Base-by-base conservation (phyloP, 2,113 vertebrate genomes). In the Vidua chalybeata region DNA sequence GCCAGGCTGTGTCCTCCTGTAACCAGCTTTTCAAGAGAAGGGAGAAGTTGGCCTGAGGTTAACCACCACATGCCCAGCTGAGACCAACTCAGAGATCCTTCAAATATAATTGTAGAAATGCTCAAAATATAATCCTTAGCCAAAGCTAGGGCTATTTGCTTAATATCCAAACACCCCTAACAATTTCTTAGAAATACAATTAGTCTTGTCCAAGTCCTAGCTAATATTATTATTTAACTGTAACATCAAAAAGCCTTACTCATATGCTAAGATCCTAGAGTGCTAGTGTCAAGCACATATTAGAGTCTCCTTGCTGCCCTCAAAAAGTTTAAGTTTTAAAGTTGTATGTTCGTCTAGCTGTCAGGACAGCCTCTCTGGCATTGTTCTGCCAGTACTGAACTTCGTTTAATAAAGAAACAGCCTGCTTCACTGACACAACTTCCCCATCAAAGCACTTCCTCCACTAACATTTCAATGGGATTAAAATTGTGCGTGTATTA, bases 41-140 rank as follows among this genome's bases (percentile, higher is more conserved):
- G 39, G 55, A 85, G 64, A 88, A 78, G 45, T 26, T 90, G 75
- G 49, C 73, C 28, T 93, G 76, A 88, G 68, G 83, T 94, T 96
- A 95, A 84, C 68, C 28, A 87, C 81, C 73, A 51, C 73, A 37
- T 84, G 80, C 58, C 62, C 88, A 93, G 58, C 54, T 95, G 89
- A 30, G 87, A 91, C 71, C 74, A n/a, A 11, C 63, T 95, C 49
- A 71, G 79, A 81, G 68, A 41, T 63, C 48, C 52, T 71, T 24
- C 51, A 31, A 59, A 59, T 35, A 16, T 35, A 59, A 35, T 59
- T 73, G 51, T 51, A 77, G 48, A 84, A 93, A 71, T 71, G 23
- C 45, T 76, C 85, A 73, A 84, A 93, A 83, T 67, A 48, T 7
- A 62, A 22, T 76, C 54, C 27, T 76, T 55, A 82, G n/a, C 26